Evolutionary conservation across 2,797 vertebrate genomes (phyloP).

Genomic region (Bryconaethiops microstoma): DNA sequence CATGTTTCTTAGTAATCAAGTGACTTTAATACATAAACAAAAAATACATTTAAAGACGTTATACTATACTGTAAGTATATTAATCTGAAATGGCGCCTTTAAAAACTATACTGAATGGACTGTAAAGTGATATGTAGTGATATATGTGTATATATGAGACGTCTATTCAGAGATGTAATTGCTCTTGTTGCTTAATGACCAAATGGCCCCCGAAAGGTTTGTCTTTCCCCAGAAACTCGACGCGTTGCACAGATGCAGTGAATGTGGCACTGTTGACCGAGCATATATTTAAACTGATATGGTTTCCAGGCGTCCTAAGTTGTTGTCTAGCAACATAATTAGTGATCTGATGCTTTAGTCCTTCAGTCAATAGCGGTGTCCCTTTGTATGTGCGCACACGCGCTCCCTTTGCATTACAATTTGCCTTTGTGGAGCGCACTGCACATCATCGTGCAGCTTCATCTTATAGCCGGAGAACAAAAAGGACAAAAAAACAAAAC

Average conservation of each 20-base stretch:
- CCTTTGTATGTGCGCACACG: constrained; percentile 9
- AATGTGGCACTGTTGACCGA: constrained; percentile 63
- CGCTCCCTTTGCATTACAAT: constrained; percentile 49
- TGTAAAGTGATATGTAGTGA: too few species aligned
- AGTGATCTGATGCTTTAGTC: constrained; percentile 45
- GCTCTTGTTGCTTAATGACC: not conserved
- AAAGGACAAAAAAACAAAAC: not conserved
- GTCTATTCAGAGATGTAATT: not conserved
- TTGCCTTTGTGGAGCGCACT: constrained; percentile 36
- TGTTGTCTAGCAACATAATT: constrained; percentile 78
- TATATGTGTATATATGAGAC: too few species aligned
- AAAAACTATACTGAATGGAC: too few species aligned
- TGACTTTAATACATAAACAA: too few species aligned
- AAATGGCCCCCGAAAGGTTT: not conserved
- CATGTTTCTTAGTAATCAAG: too few species aligned
- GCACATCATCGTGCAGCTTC: constrained; percentile 6
- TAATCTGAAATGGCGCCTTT: too few species aligned
- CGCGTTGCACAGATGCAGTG: constrained; percentile 29
- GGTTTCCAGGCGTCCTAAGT: constrained; percentile 67
- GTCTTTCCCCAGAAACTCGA: not conserved
- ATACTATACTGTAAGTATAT: too few species aligned
- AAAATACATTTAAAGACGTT: too few species aligned
- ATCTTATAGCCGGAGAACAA: constrained; percentile 32
- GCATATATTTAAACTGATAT: constrained; percentile 69
- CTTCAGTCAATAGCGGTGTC: constrained; percentile 66